Percentiles rank a stretch among this genome's conserved stretches.
phyloP scores from a whole-genome alignment of 1,140 invertebrate genomes.

The Ylistrum balloti region DNA sequence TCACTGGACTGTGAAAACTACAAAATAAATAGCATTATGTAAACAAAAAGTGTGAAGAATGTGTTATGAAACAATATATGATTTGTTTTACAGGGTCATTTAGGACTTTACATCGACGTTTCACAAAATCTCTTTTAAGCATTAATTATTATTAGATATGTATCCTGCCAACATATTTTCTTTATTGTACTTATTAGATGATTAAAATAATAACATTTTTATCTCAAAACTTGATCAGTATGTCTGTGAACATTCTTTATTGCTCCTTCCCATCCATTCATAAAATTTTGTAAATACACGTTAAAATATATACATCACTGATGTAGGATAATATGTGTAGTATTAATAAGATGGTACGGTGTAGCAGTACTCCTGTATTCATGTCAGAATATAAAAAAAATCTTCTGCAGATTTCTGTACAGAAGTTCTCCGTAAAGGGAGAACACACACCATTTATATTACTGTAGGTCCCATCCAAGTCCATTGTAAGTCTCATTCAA shows the following conservation, averaged over 20 bases:
- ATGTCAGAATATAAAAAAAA: not conserved
- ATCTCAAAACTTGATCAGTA: too few species aligned
- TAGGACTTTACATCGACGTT: not conserved
- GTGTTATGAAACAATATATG: not conserved
- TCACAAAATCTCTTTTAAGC: not conserved
- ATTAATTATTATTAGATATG: not conserved
- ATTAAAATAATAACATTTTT: too few species aligned
- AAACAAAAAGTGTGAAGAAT: not conserved
- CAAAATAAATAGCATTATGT: not conserved
- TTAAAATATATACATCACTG: too few species aligned
- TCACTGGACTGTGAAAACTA: too few species aligned
- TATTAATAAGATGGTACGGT: too few species aligned
- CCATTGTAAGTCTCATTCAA: not conserved
- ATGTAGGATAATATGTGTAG: too few species aligned
- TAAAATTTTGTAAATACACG: too few species aligned
- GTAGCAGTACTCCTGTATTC: too few species aligned
- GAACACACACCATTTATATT: not conserved
- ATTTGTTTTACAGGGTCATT: not conserved
- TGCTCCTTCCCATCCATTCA: too few species aligned
- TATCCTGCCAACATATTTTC: too few species aligned
- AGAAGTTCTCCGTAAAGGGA: conserved; percentile 17
- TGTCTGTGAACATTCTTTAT: too few species aligned
- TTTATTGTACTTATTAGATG: too few species aligned
- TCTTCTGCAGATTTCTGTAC: not conserved
- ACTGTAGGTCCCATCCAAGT: conserved; percentile 13